phyloP scores from a whole-genome alignment of 2,888 invertebrate genomes.

The Andrena fulva region DNA sequence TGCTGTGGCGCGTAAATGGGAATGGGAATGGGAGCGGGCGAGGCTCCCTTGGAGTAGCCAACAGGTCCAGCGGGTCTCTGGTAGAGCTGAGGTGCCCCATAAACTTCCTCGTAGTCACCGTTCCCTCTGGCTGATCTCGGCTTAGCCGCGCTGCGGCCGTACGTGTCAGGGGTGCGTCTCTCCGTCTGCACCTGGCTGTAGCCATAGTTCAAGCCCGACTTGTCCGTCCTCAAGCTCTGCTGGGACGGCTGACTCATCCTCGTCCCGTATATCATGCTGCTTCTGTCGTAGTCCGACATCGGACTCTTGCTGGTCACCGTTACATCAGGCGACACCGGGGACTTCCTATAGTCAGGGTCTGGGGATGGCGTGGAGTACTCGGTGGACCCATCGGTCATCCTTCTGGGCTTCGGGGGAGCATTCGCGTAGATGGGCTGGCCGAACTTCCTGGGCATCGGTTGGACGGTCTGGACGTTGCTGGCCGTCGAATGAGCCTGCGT shows the following conservation, averaged over 20 bases:
- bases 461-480: conserved; percentile 77
- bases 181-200: conserved; percentile 85
- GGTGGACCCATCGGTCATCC: conserved; percentile 89
- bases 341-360: conserved; percentile 78
- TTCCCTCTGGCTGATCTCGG: conserved; percentile 83
- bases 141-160: conserved; percentile 87
- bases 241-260: conserved; percentile 71
- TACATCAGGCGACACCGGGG: conserved; percentile 77
- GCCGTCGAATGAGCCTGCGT: conserved; percentile 34
- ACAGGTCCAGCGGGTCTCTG: conserved; percentile 80
- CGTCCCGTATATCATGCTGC: conserved; percentile 77
- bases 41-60: conserved; percentile 69
- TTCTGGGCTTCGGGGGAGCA: conserved; percentile 94
- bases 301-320: conserved; percentile 77
- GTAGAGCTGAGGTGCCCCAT: conserved; percentile 83
- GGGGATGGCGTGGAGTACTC: conserved; percentile 89
- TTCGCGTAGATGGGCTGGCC: conserved; percentile 94
- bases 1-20: conserved; percentile 78
- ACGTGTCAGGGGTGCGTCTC: conserved; percentile 93
- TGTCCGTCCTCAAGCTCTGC: conserved; percentile 79
- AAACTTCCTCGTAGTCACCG: conserved; percentile 93
- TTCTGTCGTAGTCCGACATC: conserved; percentile 76
- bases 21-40: conserved; percentile 79
- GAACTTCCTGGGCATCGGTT: conserved; percentile 83
- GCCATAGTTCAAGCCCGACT: conserved; percentile 82